Evolutionary conservation across 2,888 invertebrate genomes (phyloP).

Genomic region (Hypolimnas misippus): DNA sequence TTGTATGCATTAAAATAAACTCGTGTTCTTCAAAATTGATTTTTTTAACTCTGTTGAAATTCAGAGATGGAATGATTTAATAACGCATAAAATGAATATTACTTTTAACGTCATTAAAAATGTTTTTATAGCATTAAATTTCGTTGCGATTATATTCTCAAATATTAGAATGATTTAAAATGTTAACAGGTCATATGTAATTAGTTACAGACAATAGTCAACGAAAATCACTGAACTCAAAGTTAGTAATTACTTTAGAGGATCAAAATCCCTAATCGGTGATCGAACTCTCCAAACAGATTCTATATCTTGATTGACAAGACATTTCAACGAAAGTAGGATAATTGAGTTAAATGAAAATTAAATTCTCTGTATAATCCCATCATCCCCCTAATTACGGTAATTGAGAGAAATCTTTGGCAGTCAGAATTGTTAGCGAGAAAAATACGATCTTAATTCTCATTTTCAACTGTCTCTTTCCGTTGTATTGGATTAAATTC

Average conservation of each 20-base stretch:
- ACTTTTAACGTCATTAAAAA: too few species aligned
- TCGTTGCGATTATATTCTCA: too few species aligned
- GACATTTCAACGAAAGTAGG: slow-evolving; percentile 7
- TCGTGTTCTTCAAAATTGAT: too few species aligned
- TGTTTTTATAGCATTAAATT: too few species aligned
- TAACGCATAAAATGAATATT: too few species aligned
- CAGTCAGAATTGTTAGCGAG: neutral
- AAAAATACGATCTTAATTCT: neutral
- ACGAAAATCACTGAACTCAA: too few species aligned
- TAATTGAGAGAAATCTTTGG: slow-evolving; percentile 21
- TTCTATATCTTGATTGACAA: slow-evolving; percentile 19
- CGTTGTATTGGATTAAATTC: neutral
- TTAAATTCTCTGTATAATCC: slow-evolving; percentile 23
- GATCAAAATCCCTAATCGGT: neutral
- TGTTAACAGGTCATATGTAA: too few species aligned
- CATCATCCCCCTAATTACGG: slow-evolving; percentile 21
- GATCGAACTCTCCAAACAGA: neutral
- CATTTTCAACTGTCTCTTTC: neutral
- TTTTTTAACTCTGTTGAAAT: too few species aligned
- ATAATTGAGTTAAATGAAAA: slow-evolving; percentile 19
- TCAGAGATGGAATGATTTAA: too few species aligned
- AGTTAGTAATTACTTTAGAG: neutral
- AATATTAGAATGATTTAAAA: too few species aligned
- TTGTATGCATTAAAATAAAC: too few species aligned
- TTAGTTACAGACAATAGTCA: too few species aligned